phyloP scores from a whole-genome alignment of 35 echinoderm and acorn worm genomes.

The Strongylocentrotus purpuratus region DNA sequence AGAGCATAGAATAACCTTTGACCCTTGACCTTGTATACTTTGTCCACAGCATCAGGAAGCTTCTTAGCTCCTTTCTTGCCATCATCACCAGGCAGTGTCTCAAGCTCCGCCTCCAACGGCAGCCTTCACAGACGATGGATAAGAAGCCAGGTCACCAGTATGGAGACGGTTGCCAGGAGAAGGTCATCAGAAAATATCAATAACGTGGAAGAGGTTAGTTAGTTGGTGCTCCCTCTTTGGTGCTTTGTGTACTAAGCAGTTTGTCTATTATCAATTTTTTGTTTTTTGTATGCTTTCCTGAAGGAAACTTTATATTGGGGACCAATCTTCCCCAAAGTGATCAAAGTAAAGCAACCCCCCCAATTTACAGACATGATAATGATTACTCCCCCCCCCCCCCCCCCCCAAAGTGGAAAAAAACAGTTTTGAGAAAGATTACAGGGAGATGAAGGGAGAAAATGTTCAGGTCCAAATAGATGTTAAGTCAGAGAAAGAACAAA shows the following conservation, averaged over 20 bases:
- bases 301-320: too few relatives aligned
- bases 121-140: slow-evolving; percentile 80
- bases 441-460: too few relatives aligned
- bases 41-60: slow-evolving; percentile 70
- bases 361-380: too few relatives aligned
- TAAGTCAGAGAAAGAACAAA: too few relatives aligned
- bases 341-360: too few relatives aligned
- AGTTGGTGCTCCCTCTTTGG: neutral
- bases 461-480: too few relatives aligned
- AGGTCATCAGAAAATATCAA: slow-evolving; percentile 62
- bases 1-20: neutral
- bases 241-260: neutral
- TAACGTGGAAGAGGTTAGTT: slow-evolving; percentile 63
- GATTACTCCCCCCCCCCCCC: too few relatives aligned
- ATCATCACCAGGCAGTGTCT: slow-evolving; percentile 81
- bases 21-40: neutral
- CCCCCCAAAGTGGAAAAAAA: too few relatives aligned
- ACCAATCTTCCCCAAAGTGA: too few relatives aligned
- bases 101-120: slow-evolving; percentile 68
- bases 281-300: too few relatives aligned
- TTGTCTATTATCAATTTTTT: too few relatives aligned
- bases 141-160: slow-evolving; percentile 86
- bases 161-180: slow-evolving; percentile 76
- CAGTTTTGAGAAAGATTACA: too few relatives aligned
- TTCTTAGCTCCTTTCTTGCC: slow-evolving; percentile 84